These are phyloP conservation scores for Anastatus disparis DNA, from an alignment of 1,140 invertebrate genomes.

Conservation along the genomic window DNA sequence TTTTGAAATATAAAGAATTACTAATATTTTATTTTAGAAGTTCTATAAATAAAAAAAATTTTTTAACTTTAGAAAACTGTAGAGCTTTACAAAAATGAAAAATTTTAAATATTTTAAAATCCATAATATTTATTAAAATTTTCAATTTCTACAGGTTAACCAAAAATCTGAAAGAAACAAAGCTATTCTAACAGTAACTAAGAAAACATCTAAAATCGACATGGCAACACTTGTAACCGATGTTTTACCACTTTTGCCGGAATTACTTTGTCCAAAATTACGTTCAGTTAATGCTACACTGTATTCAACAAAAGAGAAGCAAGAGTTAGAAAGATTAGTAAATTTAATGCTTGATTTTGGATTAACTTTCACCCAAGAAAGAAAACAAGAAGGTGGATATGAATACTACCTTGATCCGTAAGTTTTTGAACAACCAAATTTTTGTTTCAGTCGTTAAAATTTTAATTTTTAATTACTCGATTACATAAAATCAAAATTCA, in stretches of 20 bases:
- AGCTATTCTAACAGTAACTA: constrained; percentile 70
- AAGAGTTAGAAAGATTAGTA: constrained; percentile 77
- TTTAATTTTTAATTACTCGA: too few relatives aligned
- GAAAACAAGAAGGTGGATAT: constrained; percentile 81
- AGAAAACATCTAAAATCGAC: constrained; percentile 71
- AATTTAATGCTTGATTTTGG: constrained; percentile 90
- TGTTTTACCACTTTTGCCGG: constrained; percentile 77
- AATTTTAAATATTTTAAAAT: too few relatives aligned
- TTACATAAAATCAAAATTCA: constrained; percentile 2
- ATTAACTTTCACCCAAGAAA: constrained; percentile 85
- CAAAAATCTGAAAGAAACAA: constrained; percentile 69
- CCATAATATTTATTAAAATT: too few relatives aligned
- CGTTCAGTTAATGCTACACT: constrained; percentile 81
- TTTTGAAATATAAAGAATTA: too few relatives aligned
- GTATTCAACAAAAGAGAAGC: constrained; percentile 81
- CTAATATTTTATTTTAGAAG: too few relatives aligned
- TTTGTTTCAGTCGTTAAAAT: background rate
- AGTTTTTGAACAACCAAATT: constrained; percentile 58
- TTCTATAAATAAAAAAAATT: too few relatives aligned
- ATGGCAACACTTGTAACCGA: constrained; percentile 75
- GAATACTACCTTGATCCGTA: constrained; percentile 86
- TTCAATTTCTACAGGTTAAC: constrained; percentile 65
- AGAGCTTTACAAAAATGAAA: too few relatives aligned
- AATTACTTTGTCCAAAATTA: constrained; percentile 81
- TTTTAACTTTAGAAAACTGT: too few relatives aligned